These are phyloP conservation scores for Prenolepis imparis DNA, from an alignment of 2,888 invertebrate genomes.

Conservation along the genomic window DNA sequence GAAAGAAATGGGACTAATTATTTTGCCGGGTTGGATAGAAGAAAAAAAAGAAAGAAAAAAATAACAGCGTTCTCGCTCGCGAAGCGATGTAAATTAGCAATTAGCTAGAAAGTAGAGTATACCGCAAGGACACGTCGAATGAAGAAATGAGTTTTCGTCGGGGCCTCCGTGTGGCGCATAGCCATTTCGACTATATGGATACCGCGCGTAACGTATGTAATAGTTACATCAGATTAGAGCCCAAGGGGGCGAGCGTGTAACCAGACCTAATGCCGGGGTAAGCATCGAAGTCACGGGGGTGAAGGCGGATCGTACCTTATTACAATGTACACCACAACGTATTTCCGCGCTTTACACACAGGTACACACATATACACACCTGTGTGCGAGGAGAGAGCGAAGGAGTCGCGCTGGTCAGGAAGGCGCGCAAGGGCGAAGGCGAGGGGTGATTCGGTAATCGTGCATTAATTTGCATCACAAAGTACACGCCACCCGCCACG, in stretches of 20 bases:
- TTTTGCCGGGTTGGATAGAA: not conserved
- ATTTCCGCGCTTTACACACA: constrained; percentile 2
- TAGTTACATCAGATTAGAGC: constrained; percentile 83
- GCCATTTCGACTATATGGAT: constrained; percentile 57
- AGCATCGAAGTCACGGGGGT: constrained; percentile 71
- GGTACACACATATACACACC: constrained; percentile 50
- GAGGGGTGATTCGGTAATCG: constrained; percentile 83
- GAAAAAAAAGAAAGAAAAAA: not conserved
- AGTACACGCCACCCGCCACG: constrained; percentile 84
- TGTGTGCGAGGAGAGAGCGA: constrained; percentile 64
- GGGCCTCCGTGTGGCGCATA: constrained; percentile 10
- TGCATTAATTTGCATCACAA: constrained; percentile 86
- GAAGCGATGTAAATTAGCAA: constrained; percentile 13
- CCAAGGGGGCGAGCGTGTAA: constrained; percentile 76
- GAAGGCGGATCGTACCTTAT: constrained; percentile 63
- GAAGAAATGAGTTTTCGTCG: constrained; percentile 54
- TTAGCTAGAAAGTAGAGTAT: not conserved
- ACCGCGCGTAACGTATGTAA: constrained; percentile 80
- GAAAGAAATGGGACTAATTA: too few relatives aligned
- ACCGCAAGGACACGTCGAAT: constrained; percentile 13
- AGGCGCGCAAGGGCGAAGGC: constrained; percentile 43
- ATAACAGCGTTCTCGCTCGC: constrained; percentile 17
- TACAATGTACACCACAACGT: constrained; percentile 67
- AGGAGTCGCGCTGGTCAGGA: constrained; percentile 49
- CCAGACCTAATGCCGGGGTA: constrained; percentile 79